A percentile compares a stretch with the other conserved stretches of the same genome.
These are phyloP conservation scores for Sitta carolinensis DNA, from an alignment of 2,797 vertebrate genomes.

Conservation along the genomic window DNA sequence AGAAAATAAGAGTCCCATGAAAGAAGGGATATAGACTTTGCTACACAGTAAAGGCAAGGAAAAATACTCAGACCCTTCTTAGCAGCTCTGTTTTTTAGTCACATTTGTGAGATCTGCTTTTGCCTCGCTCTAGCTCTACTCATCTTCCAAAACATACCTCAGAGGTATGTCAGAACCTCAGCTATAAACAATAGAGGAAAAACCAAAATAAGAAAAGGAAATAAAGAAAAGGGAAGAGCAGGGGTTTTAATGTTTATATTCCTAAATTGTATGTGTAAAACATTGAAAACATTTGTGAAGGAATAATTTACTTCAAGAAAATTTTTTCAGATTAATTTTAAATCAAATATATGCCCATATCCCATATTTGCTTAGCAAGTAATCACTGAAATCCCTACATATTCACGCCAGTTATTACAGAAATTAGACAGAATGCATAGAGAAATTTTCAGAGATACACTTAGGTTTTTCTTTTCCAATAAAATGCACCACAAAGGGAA, in stretches of 20 bases:
- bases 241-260: background rate
- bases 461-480: constrained; percentile 68
- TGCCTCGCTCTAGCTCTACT: background rate
- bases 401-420: constrained; percentile 38
- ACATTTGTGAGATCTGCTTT: background rate
- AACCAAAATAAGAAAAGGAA: background rate
- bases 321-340: constrained; percentile 57
- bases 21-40: background rate
- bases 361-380: constrained; percentile 25
- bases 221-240: background rate
- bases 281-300: background rate
- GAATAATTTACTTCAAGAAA: constrained; percentile 58
- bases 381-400: constrained; percentile 59
- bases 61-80: background rate
- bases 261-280: background rate
- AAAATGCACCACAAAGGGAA: constrained; percentile 72
- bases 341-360: constrained; percentile 51
- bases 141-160: background rate
- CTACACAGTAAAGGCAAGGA: background rate
- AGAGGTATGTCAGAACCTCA: background rate
- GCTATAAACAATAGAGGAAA: background rate
- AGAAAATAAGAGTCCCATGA: background rate
- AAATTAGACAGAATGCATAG: constrained; percentile 58
- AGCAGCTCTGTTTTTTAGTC: background rate
- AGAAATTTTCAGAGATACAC: constrained; percentile 59